phyloP scores from a whole-genome alignment of 2,888 invertebrate genomes.

The Kuschelorhynchus macadamiae region DNA sequence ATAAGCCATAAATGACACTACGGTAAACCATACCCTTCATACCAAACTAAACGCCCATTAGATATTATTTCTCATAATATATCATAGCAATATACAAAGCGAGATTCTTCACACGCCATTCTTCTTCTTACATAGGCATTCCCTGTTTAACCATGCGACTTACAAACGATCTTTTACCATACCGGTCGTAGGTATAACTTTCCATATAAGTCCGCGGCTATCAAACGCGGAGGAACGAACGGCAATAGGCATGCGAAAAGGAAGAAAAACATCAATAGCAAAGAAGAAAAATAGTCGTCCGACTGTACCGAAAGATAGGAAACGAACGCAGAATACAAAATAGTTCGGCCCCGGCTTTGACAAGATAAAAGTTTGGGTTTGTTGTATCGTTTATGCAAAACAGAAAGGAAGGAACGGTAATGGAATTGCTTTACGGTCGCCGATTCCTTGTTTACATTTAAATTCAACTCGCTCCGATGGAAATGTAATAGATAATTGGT shows the following conservation, averaged over 20 bases:
- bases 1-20: too few species aligned
- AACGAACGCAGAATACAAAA: slow-evolving; percentile 43
- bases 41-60: background rate
- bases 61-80: slow-evolving; percentile 4
- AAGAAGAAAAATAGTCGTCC: slow-evolving; percentile 38
- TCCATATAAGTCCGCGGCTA: slow-evolving; percentile 31
- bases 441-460: slow-evolving; percentile 30
- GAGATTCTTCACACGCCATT: slow-evolving; percentile 26
- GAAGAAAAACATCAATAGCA: slow-evolving; percentile 30
- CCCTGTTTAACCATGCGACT: slow-evolving; percentile 17
- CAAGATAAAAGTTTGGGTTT: slow-evolving; percentile 38
- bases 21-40: too few species aligned
- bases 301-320: slow-evolving; percentile 17
- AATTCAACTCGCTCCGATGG: too few species aligned
- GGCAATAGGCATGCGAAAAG: slow-evolving; percentile 7
- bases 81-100: slow-evolving; percentile 5
- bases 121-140: slow-evolving; percentile 15
- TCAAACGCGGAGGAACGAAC: background rate
- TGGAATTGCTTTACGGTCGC: slow-evolving; percentile 30
- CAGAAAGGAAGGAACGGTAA: slow-evolving; percentile 27
- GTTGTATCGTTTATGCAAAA: slow-evolving; percentile 35
- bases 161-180: slow-evolving; percentile 18
- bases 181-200: slow-evolving; percentile 17
- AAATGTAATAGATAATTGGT: too few species aligned
- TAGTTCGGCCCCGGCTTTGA: slow-evolving; percentile 32